phyloP scores from a whole-genome alignment of 2,888 invertebrate species.

The Conchocele bisecta region DNA sequence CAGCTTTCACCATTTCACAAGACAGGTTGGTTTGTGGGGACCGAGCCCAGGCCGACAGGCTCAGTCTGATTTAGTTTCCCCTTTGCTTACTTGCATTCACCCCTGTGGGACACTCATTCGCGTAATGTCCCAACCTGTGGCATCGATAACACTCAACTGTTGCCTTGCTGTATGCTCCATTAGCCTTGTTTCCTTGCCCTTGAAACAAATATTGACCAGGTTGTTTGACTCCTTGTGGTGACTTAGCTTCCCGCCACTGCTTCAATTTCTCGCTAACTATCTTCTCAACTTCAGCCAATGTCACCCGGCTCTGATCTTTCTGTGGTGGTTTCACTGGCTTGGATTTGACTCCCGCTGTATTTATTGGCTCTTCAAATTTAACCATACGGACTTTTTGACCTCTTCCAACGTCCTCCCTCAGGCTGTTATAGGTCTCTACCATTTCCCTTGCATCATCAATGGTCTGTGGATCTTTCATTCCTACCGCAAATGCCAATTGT shows the following conservation, averaged over 20 bases:
- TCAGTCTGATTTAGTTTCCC: constrained; percentile 40
- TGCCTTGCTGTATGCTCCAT: not conserved
- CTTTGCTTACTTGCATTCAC: not conserved
- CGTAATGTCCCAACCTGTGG: not conserved
- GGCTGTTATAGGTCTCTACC: not conserved
- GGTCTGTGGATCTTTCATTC: not conserved
- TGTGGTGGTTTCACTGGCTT: too few species aligned
- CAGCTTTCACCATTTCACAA: not conserved
- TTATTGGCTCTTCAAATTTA: not conserved
- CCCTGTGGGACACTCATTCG: not conserved
- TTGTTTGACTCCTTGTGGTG: too few species aligned
- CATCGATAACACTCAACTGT: not conserved
- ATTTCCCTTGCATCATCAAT: not conserved
- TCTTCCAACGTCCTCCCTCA: not conserved
- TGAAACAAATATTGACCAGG: too few species aligned
- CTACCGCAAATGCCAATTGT: constrained; percentile 21
- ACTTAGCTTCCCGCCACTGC: too few species aligned
- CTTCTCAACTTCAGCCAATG: too few species aligned
- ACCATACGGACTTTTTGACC: not conserved
- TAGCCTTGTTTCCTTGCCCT: not conserved
- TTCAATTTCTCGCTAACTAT: too few species aligned
- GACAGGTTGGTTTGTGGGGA: too few species aligned
- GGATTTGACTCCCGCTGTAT: not conserved
- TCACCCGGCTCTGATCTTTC: too few species aligned
- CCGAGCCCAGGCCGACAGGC: constrained; percentile 39